phyloP scores from a whole-genome alignment of 1,140 invertebrate species.

The Papilio xuthus region DNA sequence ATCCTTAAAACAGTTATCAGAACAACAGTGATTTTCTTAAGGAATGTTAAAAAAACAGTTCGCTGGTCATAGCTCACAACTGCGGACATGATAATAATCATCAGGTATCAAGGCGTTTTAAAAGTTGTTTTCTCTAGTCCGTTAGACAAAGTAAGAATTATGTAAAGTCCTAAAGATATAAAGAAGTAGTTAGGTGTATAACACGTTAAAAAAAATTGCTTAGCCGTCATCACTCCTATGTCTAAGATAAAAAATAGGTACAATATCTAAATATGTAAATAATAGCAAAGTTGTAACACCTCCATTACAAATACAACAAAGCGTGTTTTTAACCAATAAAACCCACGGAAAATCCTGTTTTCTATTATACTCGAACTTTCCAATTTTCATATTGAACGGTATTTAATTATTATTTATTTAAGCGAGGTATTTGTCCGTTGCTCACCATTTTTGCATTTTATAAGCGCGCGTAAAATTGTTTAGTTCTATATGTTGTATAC shows the following conservation, averaged over 20 bases:
- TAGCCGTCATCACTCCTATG: too few species aligned
- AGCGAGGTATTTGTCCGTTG: neutral
- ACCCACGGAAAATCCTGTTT: neutral
- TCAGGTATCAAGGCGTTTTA: neutral
- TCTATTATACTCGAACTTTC: neutral
- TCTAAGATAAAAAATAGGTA: too few species aligned
- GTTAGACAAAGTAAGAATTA: too few species aligned
- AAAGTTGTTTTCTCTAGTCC: neutral
- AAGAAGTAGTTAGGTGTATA: neutral
- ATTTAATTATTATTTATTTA: neutral
- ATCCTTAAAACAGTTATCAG: too few species aligned
- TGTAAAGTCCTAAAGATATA: too few species aligned
- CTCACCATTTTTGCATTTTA: neutral
- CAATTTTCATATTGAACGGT: neutral
- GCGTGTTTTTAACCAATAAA: neutral
- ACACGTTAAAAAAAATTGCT: neutral
- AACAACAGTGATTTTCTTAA: too few species aligned
- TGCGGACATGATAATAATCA: neutral
- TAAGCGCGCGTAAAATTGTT: neutral
- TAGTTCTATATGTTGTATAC: too few species aligned
- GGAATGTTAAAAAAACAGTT: too few species aligned
- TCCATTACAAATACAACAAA: too few species aligned
- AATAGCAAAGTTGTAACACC: too few species aligned
- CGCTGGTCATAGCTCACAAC: neutral
- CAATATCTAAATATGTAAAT: too few species aligned